Base-by-base conservation (phyloP, 2,113 vertebrate genomes). In the Myotis yumanensis region DNA sequence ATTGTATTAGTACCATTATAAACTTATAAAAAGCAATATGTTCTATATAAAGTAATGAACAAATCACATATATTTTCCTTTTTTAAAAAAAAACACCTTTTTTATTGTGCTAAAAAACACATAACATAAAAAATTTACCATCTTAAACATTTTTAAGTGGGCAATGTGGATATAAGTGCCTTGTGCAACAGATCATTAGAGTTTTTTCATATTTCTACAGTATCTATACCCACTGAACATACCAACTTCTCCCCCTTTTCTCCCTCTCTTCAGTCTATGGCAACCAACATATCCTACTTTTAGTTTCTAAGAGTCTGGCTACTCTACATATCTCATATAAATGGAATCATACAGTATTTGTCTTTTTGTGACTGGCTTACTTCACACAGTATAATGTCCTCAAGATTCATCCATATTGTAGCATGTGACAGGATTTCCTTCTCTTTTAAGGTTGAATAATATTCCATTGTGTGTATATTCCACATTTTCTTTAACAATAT, bases 401-500 rank as follows among this genome's bases (percentile, higher is more conserved):
- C 52, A 76, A 51, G 25, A 11, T 48, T 93, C 81, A 59, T 8
- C 30, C 40, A n/a, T 18, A 43, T 43, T 62, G 8, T 28, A 93
- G 54, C 46, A 86, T 32, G 16, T 59, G n/a, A 90, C 32, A 92
- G 48, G 54, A 75, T 46, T 84, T 46, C 30, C n/a, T 95, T 72
- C 52, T 40, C 91, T 93, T 90, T 89, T 54, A 95, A 90, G 32
- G 23, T 11, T 84, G 10, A 75, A 71, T 68, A 87, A 17, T 37
- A 90, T 32, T 89, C 52, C 43, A 51, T 28, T 90, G 48, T 11
- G 86, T 48, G 20, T 23, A 71, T 43, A 90, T 15, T 62, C 32
- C 46, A 81, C 23, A 83, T 83, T 89, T 85, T 76, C 57, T 88
- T 90, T 87, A 93, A 93, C 25, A 90, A 40, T 84, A 89, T 54